These are phyloP conservation scores for Ceraclea dissimilis DNA, from an alignment of 2,888 invertebrate species.

Conservation along the genomic window DNA sequence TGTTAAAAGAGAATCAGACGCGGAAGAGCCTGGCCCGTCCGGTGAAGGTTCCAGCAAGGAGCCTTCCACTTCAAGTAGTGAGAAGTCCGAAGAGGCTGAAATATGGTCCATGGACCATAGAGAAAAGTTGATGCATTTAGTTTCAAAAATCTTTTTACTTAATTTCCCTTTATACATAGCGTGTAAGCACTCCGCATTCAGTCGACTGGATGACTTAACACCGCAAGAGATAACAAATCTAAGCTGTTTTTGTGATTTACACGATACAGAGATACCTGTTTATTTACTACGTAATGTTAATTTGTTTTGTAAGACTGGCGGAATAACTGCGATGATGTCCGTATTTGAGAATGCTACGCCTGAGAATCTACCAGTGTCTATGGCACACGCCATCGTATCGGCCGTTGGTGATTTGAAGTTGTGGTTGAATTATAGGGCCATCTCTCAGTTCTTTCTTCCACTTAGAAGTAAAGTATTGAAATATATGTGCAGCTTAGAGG, in stretches of 20 bases:
- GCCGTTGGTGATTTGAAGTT: conserved; percentile 88
- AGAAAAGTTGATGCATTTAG: conserved; percentile 80
- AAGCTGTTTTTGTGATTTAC: conserved; percentile 80
- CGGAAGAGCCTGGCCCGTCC: conserved; percentile 26
- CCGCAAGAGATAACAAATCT: conserved; percentile 76
- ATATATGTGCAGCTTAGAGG: conserved; percentile 90
- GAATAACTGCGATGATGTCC: conserved; percentile 77
- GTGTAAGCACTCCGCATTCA: conserved; percentile 75
- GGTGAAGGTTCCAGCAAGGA: conserved; percentile 18
- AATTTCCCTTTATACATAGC: conserved; percentile 87
- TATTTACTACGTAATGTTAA: conserved; percentile 88
- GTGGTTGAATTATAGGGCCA: conserved; percentile 88
- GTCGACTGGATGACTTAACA: conserved; percentile 73
- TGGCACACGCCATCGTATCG: conserved; percentile 87
- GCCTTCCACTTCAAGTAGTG: conserved; percentile 22
- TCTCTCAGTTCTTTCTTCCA: conserved; percentile 82
- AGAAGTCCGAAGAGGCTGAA: conserved; percentile 35
- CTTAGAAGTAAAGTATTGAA: conserved; percentile 78
- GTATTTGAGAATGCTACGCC: conserved; percentile 76
- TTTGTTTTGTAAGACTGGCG: conserved; percentile 86
- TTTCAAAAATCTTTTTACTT: conserved; percentile 81
- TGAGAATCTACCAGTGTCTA: conserved; percentile 69
- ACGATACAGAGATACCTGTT: conserved; percentile 89
- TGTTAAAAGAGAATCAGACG: conserved; percentile 33
- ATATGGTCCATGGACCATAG: conserved; percentile 76